Evolutionary conservation across 2,797 vertebrate species (phyloP), one percentile per base, ranked within the genome.

Genomic region (Benthosema pterotum): DNA sequence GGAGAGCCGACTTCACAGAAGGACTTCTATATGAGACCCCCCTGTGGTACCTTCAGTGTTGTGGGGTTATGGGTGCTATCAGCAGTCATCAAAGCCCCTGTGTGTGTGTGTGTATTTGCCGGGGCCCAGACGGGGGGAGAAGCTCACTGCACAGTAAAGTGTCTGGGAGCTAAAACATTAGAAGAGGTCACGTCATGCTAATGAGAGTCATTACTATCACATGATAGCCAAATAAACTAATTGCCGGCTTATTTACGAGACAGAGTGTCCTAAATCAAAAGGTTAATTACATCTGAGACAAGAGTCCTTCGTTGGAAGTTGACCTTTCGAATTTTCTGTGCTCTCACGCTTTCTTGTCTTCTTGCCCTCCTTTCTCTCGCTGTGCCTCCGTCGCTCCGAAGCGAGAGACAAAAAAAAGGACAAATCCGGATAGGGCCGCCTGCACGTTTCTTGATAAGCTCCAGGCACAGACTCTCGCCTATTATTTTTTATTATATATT

Each of bases 391-490:
- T n/a, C 45, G 25, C n/a, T 50, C 46, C 46, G 43, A n/a, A 47
- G 28, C 17, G 1, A 69, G 64, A 86, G 67, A 93, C 75, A 93
- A 92, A 92, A 93, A 92, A 92, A 92, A 85, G 88, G 79, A 81
- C 86, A 90, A 13, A 81, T 85, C 90, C 94, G 92, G 94, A 95
- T 92, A 93, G 90, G 92, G 92, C 80, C 93, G 93, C 90, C 92
- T 94, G 90, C 91, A 85, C 94, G 91, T 94, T 95, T 92, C 91
- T 94, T 80, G 94, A 92, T 95, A 90, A 95, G 96, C 96, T 98
- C 88, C 93, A 93, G 97, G 96, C 96, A 80, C 92, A 94, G 94
- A 94, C 93, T 94, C 82, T 75, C 88, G 93, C 91, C 94, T 92
- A 95, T 96, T 95, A 95, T 93, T 94, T 91, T 79, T 81, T 75